Evolutionary conservation across 2,797 vertebrate genomes (phyloP), one percentile per base, ranked within the genome.

Genomic region (Saxicola maurus): DNA sequence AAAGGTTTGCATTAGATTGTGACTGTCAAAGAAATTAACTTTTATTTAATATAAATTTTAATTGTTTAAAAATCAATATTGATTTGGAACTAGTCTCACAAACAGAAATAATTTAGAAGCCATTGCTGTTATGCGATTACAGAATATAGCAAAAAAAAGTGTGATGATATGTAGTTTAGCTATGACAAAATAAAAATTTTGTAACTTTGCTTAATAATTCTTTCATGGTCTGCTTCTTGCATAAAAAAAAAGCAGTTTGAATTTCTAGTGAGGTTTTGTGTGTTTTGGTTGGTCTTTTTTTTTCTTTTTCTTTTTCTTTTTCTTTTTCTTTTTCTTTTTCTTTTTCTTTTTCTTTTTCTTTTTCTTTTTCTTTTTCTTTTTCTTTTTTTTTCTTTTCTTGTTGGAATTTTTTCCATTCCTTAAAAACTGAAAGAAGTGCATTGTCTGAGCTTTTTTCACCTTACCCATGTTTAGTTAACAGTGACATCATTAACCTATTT

Each of bases 401-500:
- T 14, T 23, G 19, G 5, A 40, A 27, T 89, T 23, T 7, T 42
- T 65, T 53, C 69, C 1, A 31, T 60, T 66, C n/a, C n/a, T 83
- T 86, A 45, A 14, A 10, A 59, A 10, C 25, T n/a, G 15, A 67
- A 84, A 73, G 23, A 75, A 81, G 49, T 43, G 17, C 15, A 24
- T 25, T 82, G 8, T 49, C n/a, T 42, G 35, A 82, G 4, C 13
- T 85, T 87, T 83, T 69, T 83, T 72, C 64, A 69, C 53, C 42
- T 61, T 77, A 23, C 10, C 35, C 43, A 5, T 86, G 35, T 87
- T 94, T 81, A 66, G 60, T 82, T 77, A 86, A 33, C 49, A 57
- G 28, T 88, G 82, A 92, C 49, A 93, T 92, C 82, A 64, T 94
- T 91, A 87, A 89, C n/a, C n/a, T 94, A 82, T 75, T 94, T 93